Evolutionary conservation across 2,797 vertebrate genomes (phyloP).

Genomic region (Gambelia wislizenii): DNA sequence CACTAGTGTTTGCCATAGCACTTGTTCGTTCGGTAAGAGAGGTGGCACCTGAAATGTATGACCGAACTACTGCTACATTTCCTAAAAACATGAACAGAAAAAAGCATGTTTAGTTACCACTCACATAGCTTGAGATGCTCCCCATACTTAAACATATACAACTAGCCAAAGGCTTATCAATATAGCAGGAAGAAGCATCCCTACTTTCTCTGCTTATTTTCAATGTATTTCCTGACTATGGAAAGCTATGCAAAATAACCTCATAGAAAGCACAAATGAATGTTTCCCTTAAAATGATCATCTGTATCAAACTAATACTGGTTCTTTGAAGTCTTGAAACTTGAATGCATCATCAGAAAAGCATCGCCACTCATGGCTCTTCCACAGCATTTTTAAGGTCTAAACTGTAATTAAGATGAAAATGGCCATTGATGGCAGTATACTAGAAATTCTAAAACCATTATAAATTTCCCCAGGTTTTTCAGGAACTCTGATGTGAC

Average conservation of each 20-base stretch:
- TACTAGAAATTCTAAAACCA: neutral
- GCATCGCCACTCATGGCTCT: neutral
- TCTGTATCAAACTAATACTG: neutral
- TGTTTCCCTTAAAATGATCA: neutral
- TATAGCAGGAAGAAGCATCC: neutral
- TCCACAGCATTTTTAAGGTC: neutral
- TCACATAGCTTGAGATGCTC: neutral
- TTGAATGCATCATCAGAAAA: neutral
- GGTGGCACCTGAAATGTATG: constrained; percentile 94
- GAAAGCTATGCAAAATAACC: neutral
- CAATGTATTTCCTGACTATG: neutral
- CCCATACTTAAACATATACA: neutral
- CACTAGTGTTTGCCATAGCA: constrained; percentile 96
- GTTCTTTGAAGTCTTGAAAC: neutral
- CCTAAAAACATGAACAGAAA: constrained; percentile 77
- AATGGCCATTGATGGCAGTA: neutral
- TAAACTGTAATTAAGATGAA: neutral
- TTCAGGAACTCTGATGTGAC: neutral
- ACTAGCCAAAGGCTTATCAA: neutral
- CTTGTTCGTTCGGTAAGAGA: constrained; percentile 91
- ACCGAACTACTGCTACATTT: constrained; percentile 93
- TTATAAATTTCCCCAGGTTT: neutral
- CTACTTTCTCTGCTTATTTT: neutral
- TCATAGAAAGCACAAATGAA: neutral
- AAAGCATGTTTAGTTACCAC: neutral